These are phyloP conservation scores for Triplophysa dalaica DNA, from an alignment of 2,113 vertebrate species.

Conservation along the genomic window DNA sequence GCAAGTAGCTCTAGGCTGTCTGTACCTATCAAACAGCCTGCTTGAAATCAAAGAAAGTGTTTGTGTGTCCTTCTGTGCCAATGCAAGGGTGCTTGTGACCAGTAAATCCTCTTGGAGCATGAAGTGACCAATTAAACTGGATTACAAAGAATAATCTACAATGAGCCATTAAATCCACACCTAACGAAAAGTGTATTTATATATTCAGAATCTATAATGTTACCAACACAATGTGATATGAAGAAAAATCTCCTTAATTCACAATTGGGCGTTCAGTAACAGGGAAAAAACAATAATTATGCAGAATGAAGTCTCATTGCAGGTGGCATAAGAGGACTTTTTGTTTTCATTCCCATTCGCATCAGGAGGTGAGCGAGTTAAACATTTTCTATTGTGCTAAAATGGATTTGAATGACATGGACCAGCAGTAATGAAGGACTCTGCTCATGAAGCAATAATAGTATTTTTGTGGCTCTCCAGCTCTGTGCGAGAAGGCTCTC, in stretches of 20 bases:
- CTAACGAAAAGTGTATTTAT: not conserved
- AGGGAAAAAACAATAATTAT: slow-evolving; percentile 40
- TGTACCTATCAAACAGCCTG: slow-evolving; percentile 12
- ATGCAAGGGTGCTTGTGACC: not conserved
- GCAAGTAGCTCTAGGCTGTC: slow-evolving; percentile 20
- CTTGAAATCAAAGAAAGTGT: slow-evolving; percentile 47
- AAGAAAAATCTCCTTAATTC: not conserved
- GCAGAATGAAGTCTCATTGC: slow-evolving; percentile 32
- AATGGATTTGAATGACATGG: slow-evolving; percentile 39
- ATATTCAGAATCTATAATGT: not conserved
- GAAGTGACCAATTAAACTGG: not conserved
- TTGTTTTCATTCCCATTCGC: slow-evolving; percentile 40
- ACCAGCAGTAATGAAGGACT: slow-evolving; percentile 45
- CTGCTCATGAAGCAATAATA: slow-evolving; percentile 43
- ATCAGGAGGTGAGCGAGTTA: slow-evolving; percentile 38
- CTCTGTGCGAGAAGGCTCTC: slow-evolving; percentile 34
- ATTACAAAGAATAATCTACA: not conserved
- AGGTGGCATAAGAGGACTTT: slow-evolving; percentile 18
- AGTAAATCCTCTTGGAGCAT: not conserved
- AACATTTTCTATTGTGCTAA: slow-evolving; percentile 45
- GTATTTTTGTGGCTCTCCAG: slow-evolving; percentile 36
- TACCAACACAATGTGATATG: not conserved
- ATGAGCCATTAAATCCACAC: not conserved
- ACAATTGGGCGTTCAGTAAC: not conserved
- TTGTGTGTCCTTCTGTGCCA: slow-evolving; percentile 12